Evolutionary conservation across 2,888 invertebrate genomes (phyloP).

Genomic region (Aleiodes alternator): DNA sequence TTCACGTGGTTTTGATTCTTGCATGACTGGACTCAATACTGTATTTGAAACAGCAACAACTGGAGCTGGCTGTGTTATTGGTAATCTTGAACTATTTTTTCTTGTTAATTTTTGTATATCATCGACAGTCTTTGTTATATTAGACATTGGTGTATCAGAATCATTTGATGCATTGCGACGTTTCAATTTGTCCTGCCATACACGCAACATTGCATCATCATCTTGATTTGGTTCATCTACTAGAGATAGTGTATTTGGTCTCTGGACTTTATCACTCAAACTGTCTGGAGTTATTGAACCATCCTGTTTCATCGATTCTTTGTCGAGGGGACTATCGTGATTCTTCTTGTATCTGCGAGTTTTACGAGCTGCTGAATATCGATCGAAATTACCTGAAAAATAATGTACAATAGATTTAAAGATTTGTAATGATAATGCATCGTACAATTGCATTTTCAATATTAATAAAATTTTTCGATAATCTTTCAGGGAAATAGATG

Average conservation of each 20-base stretch:
- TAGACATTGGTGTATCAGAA: conserved; percentile 71
- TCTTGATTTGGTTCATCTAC: conserved; percentile 71
- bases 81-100: conserved; percentile 60
- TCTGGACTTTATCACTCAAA: conserved; percentile 56
- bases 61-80: conserved; percentile 67
- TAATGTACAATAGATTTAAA: too few relatives aligned
- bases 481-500: too few relatives aligned
- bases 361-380: conserved; percentile 88
- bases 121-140: conserved; percentile 73
- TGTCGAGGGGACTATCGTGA: conserved; percentile 68
- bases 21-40: conserved; percentile 74
- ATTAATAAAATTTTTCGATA: too few relatives aligned
- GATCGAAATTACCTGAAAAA: conserved; percentile 84
- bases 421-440: too few relatives aligned
- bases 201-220: conserved; percentile 77
- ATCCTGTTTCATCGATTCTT: conserved; percentile 51
- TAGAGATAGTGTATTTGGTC: conserved; percentile 66
- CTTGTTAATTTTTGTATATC: conserved; percentile 76
- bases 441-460: too few relatives aligned
- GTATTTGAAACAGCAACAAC: conserved; percentile 73
- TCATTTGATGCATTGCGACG: conserved; percentile 70
- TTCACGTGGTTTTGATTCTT: conserved; percentile 71
- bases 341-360: conserved; percentile 86
- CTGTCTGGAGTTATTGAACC: conserved; percentile 43
- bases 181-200: conserved; percentile 85